Evolutionary conservation across 2,888 invertebrate genomes (phyloP).

Genomic region (Netelia inedita): DNA sequence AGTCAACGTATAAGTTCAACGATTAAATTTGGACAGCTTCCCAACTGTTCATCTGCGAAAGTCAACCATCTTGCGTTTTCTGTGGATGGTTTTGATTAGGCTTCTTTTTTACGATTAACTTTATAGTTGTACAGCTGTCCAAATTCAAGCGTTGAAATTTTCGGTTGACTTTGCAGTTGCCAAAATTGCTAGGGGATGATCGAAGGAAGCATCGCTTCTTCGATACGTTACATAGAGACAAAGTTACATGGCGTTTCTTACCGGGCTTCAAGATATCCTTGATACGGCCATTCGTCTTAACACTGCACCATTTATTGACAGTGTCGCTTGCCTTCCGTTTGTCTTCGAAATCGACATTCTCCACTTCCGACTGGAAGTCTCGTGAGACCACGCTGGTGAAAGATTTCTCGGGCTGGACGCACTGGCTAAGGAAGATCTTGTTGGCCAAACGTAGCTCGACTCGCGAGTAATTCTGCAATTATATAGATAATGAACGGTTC

Average conservation of each 20-base stretch:
- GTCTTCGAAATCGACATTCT: constrained; percentile 88
- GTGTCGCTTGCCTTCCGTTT: constrained; percentile 83
- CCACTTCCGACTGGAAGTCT: constrained; percentile 88
- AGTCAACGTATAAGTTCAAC: too few relatives aligned
- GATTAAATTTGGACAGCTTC: too few relatives aligned
- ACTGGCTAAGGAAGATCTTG: constrained; percentile 89
- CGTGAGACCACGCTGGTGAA: constrained; percentile 88
- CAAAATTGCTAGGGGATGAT: too few relatives aligned
- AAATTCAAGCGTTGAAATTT: too few relatives aligned
- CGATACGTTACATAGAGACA: background rate
- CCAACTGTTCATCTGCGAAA: too few relatives aligned
- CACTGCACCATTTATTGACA: constrained; percentile 93
- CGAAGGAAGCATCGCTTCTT: background rate
- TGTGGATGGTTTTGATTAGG: too few relatives aligned
- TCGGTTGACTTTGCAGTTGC: too few relatives aligned
- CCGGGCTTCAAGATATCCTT: constrained; percentile 89
- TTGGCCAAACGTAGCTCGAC: constrained; percentile 90
- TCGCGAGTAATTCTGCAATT: constrained; percentile 83
- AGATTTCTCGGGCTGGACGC: constrained; percentile 84
- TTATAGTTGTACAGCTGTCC: too few relatives aligned
- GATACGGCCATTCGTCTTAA: constrained; percentile 93
- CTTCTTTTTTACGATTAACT: too few relatives aligned
- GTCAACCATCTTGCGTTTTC: too few relatives aligned
- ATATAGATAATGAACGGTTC: too few relatives aligned
- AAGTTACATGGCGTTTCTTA: constrained; percentile 68